Percentiles rank a stretch among this genome's conserved stretches.
Conservation (phyloP, 2,888 invertebrate species). For the Opisthograptis luteolata region DNA sequence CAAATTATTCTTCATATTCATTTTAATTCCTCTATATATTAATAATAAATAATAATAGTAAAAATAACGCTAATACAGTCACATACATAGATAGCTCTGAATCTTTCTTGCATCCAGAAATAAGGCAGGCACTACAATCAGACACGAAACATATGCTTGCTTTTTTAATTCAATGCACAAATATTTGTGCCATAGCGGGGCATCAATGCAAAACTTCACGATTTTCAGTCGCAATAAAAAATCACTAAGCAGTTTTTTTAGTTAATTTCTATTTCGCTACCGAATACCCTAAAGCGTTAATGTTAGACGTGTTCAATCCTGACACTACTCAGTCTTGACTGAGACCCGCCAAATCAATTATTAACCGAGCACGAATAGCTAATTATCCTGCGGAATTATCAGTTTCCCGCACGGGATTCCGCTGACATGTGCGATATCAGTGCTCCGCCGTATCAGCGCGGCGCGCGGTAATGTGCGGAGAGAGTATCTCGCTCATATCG, state of each 20-base stretch:
- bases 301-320: conserved; percentile 11
- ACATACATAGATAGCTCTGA: too few species aligned
- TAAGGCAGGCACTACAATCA: too few species aligned
- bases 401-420: neutral
- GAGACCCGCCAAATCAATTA: conserved; percentile 20
- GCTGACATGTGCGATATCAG: conserved; percentile 2
- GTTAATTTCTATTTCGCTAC: neutral
- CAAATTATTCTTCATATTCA: too few species aligned
- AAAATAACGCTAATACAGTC: too few species aligned
- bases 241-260: neutral
- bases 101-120: too few species aligned
- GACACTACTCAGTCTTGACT: conserved; percentile 8
- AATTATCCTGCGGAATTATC: conserved; percentile 19
- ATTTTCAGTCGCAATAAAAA: too few species aligned
- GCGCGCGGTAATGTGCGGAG: conserved; percentile 5
- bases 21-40: too few species aligned
- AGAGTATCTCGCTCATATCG: conserved; percentile 52
- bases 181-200: too few species aligned
- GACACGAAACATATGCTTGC: too few species aligned
- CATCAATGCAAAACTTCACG: too few species aligned
- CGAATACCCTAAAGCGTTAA: conserved; percentile 1
- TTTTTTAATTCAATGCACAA: too few species aligned
- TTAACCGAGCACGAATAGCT: conserved; percentile 20
- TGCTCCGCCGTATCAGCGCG: neutral
- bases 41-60: too few species aligned